Evolutionary conservation across 1,140 invertebrate genomes (phyloP).

Genomic region (Plutomurus gul): DNA sequence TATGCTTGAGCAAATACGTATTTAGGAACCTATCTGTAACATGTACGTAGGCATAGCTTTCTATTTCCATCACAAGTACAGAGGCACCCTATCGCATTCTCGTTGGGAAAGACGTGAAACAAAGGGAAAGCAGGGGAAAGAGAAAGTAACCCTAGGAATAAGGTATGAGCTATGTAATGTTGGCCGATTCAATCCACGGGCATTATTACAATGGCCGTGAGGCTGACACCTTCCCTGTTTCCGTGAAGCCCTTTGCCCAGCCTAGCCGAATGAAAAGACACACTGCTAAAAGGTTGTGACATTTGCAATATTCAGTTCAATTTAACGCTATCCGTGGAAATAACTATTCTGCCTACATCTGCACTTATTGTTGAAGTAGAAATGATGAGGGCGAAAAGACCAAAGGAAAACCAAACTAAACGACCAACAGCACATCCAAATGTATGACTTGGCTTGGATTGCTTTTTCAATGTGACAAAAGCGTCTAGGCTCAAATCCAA

Average conservation of each 20-base stretch:
- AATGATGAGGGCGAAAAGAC: constrained; percentile 16
- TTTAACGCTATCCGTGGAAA: constrained; percentile 41
- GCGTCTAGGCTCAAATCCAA: not conserved
- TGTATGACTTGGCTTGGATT: not conserved
- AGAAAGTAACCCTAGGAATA: not conserved
- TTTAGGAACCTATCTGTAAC: no score
- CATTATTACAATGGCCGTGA: not conserved
- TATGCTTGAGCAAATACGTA: no score
- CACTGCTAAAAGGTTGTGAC: constrained; percentile 40
- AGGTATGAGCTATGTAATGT: not conserved
- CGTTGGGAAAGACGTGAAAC: not conserved
- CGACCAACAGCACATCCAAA: not conserved
- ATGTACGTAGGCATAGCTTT: not conserved
- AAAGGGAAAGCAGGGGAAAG: constrained; percentile 2
- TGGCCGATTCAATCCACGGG: not conserved
- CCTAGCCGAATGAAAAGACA: not conserved
- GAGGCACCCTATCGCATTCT: not conserved
- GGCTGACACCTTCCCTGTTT: not conserved
- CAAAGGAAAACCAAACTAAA: constrained; percentile 8
- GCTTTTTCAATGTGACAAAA: not conserved
- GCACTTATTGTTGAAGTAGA: constrained; percentile 1
- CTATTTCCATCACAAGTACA: not conserved
- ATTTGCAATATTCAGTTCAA: constrained; percentile 49
- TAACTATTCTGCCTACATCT: not conserved
- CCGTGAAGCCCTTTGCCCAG: not conserved